phyloP scores from a whole-genome alignment of 2,888 invertebrate genomes.

The Griposia aprilina region DNA sequence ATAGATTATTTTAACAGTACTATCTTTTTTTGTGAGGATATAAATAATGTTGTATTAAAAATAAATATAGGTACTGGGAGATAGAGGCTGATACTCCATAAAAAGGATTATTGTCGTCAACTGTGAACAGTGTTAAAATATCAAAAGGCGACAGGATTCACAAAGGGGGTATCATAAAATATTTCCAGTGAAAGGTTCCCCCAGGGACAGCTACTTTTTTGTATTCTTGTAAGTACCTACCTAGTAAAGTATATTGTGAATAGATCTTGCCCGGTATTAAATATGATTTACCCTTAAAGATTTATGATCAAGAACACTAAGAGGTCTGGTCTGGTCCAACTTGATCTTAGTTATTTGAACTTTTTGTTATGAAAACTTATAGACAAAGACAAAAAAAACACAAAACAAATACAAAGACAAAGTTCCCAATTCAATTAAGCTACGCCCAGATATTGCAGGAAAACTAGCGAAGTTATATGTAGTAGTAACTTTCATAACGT shows the following conservation, averaged over 20 bases:
- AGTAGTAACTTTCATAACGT: background rate
- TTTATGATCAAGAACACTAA: background rate
- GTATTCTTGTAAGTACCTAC: no score
- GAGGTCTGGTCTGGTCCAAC: background rate
- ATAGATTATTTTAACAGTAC: background rate
- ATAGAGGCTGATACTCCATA: conserved; percentile 35
- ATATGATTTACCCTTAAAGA: background rate
- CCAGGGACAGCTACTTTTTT: background rate
- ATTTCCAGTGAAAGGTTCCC: background rate
- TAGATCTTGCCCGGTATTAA: background rate
- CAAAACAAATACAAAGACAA: background rate
- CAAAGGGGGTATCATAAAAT: conserved; percentile 8
- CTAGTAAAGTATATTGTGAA: background rate
- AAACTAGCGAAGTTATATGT: conserved; percentile 1
- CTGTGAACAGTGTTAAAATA: conserved; percentile 14
- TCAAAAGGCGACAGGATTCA: conserved; percentile 19
- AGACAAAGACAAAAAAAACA: no score
- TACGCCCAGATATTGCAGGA: background rate
- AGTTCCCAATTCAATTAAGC: background rate
- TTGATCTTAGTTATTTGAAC: background rate
- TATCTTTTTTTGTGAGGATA: conserved; percentile 1
- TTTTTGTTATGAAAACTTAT: background rate
- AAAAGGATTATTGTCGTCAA: conserved; percentile 21
- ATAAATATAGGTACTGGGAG: background rate
- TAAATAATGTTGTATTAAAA: conserved; percentile 9